Evolutionary conservation across 2,888 invertebrate genomes (phyloP).

Genomic region (Microdon myrmicae): DNA sequence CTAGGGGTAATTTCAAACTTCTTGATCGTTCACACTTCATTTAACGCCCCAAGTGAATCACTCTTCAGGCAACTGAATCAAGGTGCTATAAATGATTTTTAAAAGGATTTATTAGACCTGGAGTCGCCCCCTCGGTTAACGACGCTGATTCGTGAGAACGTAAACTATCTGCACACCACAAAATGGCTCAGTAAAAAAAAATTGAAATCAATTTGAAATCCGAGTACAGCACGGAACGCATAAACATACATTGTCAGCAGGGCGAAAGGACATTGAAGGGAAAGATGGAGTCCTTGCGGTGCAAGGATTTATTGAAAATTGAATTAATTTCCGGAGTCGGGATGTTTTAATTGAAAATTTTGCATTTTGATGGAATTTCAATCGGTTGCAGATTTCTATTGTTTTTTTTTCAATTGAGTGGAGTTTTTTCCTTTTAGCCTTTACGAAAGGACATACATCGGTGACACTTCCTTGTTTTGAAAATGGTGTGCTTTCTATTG

Average conservation of each 20-base stretch:
- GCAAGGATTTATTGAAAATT: slow-evolving; percentile 46
- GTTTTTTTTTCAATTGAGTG: not conserved
- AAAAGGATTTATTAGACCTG: slow-evolving; percentile 23
- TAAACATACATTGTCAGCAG: not conserved
- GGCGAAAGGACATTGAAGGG: not conserved
- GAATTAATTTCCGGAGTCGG: slow-evolving; percentile 52
- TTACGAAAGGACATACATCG: slow-evolving; percentile 8
- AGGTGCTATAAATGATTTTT: slow-evolving; percentile 18
- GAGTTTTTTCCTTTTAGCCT: slow-evolving; percentile 1
- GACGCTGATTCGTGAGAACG: not conserved
- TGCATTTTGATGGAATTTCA: slow-evolving; percentile 65
- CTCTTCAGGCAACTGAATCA: slow-evolving; percentile 22
- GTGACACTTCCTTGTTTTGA: slow-evolving; percentile 22
- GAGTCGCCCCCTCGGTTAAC: not conserved
- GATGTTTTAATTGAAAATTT: slow-evolving; percentile 67
- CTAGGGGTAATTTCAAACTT: slow-evolving; percentile 10
- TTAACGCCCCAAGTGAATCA: slow-evolving; percentile 21
- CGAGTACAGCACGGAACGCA: not conserved
- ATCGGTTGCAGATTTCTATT: slow-evolving; percentile 22
- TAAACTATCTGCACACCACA: slow-evolving; percentile 16
- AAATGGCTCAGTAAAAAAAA: slow-evolving; percentile 13
- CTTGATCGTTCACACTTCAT: slow-evolving; percentile 28
- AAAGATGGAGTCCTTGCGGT: slow-evolving; percentile 15
- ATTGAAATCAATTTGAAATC: slow-evolving; percentile 5
- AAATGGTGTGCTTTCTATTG: not conserved